These are phyloP conservation scores for Horisme vitalbata DNA, from an alignment of 2,888 invertebrate genomes.

Conservation along the genomic window DNA sequence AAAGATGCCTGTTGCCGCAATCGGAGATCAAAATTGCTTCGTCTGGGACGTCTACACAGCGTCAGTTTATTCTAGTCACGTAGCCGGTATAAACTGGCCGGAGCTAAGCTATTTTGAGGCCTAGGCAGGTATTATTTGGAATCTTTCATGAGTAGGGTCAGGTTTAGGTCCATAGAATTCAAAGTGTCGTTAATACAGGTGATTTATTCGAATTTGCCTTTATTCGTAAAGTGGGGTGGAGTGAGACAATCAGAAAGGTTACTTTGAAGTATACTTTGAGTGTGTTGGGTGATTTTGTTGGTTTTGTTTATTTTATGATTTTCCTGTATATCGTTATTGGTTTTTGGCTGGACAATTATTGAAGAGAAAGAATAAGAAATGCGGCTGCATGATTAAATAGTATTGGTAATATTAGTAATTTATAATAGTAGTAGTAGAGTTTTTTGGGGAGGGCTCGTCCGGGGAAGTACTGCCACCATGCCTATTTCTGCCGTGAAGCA, in stretches of 20 bases:
- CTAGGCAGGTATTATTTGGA: slow-evolving; percentile 48
- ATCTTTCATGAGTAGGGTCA: slow-evolving; percentile 50
- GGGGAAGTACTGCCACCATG: too few relatives aligned
- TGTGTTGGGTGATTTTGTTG: neutral
- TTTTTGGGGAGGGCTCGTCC: too few relatives aligned
- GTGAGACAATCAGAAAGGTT: slow-evolving; percentile 28
- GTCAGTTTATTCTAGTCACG: slow-evolving; percentile 37
- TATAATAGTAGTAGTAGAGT: too few relatives aligned
- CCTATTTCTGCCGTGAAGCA: too few relatives aligned
- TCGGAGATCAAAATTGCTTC: too few relatives aligned
- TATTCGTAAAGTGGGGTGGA: slow-evolving; percentile 32
- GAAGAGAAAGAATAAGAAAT: too few relatives aligned
- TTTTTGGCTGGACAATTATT: too few relatives aligned
- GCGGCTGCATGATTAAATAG: too few relatives aligned
- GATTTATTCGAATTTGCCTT: slow-evolving; percentile 29
- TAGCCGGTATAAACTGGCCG: slow-evolving; percentile 38
- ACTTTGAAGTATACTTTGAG: slow-evolving; percentile 11
- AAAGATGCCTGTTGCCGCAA: too few relatives aligned
- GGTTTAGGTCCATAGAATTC: slow-evolving; percentile 26
- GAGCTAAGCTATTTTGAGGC: slow-evolving; percentile 28
- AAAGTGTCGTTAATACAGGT: slow-evolving; percentile 25
- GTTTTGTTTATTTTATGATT: neutral
- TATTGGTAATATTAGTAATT: too few relatives aligned
- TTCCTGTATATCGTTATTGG: too few relatives aligned
- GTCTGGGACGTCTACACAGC: too few relatives aligned